Conservation (phyloP, 2,888 invertebrate species). For the Hesperia comma region DNA sequence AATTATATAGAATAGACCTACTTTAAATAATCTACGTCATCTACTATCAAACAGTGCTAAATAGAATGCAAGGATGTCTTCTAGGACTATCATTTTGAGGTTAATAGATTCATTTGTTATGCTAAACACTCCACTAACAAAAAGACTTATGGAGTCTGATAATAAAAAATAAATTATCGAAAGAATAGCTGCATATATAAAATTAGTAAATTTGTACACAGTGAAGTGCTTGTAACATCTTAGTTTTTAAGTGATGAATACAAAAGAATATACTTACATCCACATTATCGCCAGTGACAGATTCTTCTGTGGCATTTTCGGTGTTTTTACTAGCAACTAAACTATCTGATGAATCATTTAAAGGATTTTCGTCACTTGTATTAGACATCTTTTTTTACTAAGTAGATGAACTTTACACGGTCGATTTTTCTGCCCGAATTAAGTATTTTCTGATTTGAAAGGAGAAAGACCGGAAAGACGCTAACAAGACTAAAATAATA, state of each 20-base stretch:
- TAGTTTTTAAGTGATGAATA: not conserved
- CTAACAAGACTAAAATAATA: constrained; percentile 22
- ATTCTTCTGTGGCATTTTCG: constrained; percentile 44
- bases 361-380: constrained; percentile 50
- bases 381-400: constrained; percentile 43
- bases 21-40: too few species aligned
- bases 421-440: not conserved
- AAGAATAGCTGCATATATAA: too few species aligned
- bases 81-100: too few species aligned
- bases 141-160: too few species aligned
- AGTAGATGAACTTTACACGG: not conserved
- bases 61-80: too few species aligned
- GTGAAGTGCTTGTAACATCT: too few species aligned
- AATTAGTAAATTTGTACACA: too few species aligned
- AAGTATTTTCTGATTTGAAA: constrained; percentile 12
- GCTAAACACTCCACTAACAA: too few species aligned
- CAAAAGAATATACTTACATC: constrained; percentile 59
- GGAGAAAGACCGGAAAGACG: not conserved
- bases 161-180: too few species aligned
- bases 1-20: too few species aligned
- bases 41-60: too few species aligned
- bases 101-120: too few species aligned
- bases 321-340: constrained; percentile 54
- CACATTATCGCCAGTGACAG: constrained; percentile 54
- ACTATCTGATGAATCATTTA: constrained; percentile 54